Conservation (phyloP, 92 coral and sea anemone species). For the Epizoanthus scotinus region DNA sequence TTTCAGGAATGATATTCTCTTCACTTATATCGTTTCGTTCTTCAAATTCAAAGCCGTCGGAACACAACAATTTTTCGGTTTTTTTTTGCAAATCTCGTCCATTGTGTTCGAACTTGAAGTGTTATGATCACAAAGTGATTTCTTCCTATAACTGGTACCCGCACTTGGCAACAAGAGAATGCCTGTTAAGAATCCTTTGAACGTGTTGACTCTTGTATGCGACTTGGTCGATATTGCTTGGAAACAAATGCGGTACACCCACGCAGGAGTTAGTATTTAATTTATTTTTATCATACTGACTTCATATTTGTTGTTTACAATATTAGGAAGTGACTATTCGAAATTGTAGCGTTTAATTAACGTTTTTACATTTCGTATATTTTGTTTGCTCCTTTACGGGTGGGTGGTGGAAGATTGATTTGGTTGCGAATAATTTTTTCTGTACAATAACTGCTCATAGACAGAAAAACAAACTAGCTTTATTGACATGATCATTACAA, state of each 20-base stretch:
- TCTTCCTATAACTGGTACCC: constrained; percentile 44
- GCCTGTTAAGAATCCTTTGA: constrained; percentile 14
- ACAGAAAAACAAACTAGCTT: too few relatives aligned
- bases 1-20: neutral
- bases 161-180: constrained; percentile 41
- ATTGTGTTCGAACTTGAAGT: neutral
- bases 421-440: too few relatives aligned
- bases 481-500: too few relatives aligned
- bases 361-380: too few relatives aligned
- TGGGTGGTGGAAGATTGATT: too few relatives aligned
- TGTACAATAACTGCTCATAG: too few relatives aligned
- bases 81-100: constrained; percentile 1
- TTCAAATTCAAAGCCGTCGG: neutral
- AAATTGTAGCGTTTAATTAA: too few relatives aligned
- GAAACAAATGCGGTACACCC: neutral
- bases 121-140: neutral
- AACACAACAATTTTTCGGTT: neutral
- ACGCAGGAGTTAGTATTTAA: too few relatives aligned
- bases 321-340: too few relatives aligned
- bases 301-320: too few relatives aligned
- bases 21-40: neutral
- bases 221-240: neutral
- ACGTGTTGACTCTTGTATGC: neutral
- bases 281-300: too few relatives aligned
- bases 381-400: too few relatives aligned